Percentiles rank a stretch among this genome's conserved stretches.
Conservation (phyloP, 2,797 vertebrate genomes). For the Phylloscopus collybita region DNA sequence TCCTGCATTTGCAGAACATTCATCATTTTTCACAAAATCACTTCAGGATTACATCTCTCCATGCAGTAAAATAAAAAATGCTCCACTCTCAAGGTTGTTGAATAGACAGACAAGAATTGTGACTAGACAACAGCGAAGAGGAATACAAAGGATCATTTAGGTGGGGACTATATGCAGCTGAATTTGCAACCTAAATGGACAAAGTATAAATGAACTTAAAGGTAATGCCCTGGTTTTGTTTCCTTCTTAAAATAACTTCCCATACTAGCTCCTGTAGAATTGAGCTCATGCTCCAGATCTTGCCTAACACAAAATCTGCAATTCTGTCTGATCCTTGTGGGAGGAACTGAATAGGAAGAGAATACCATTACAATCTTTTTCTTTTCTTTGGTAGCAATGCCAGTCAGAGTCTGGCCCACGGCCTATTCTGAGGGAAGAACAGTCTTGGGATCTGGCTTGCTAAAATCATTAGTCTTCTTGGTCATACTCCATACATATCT, state of each 20-base stretch:
- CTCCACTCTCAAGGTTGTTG: background rate
- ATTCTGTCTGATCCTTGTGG: background rate
- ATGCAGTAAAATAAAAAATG: constrained; percentile 31
- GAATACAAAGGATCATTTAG: background rate
- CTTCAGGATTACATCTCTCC: constrained; percentile 40
- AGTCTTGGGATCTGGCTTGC: background rate
- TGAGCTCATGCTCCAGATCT: background rate
- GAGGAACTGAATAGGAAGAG: background rate
- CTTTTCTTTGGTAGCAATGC: background rate
- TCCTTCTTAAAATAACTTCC: background rate
- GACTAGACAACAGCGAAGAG: background rate
- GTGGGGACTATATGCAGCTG: background rate
- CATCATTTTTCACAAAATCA: constrained; percentile 48
- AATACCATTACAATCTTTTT: background rate
- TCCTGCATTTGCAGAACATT: background rate
- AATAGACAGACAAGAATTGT: constrained; percentile 30
- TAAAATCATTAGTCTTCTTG: constrained; percentile 8
- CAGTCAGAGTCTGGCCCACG: background rate
- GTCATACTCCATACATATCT: background rate
- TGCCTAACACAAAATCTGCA: background rate
- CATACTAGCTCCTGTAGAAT: background rate
- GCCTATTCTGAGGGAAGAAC: background rate
- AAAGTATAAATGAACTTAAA: background rate
- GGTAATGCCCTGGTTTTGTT: background rate
- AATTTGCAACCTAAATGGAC: background rate